A percentile compares a stretch with the other conserved stretches of the same genome.
phyloP scores from a whole-genome alignment of 2,888 invertebrate genomes.

The Brachypalpus laphriformis region DNA sequence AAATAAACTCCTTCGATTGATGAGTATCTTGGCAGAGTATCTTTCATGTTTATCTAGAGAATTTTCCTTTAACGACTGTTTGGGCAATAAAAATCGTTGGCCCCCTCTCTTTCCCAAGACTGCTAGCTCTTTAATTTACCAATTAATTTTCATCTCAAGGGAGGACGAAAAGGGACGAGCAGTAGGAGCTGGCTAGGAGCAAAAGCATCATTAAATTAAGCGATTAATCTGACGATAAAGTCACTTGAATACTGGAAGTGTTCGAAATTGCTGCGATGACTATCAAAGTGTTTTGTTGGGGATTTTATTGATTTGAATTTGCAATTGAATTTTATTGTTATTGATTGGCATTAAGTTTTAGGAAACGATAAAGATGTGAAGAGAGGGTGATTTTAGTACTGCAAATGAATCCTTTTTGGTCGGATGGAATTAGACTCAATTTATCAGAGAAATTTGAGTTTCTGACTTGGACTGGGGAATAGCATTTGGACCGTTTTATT shows the following conservation, averaged over 20 bases:
- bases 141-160: constrained; percentile 67
- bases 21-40: constrained; percentile 50
- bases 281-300: constrained; percentile 58
- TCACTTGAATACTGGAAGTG: constrained; percentile 49
- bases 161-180: background rate
- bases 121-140: constrained; percentile 64
- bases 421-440: constrained; percentile 20
- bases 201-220: constrained; percentile 65
- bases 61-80: constrained; percentile 59
- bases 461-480: background rate
- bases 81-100: constrained; percentile 58
- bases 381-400: constrained; percentile 28
- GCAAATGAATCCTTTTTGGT: constrained; percentile 21
- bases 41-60: constrained; percentile 63
- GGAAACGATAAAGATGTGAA: background rate
- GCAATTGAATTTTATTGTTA: constrained; percentile 73
- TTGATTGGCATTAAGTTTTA: constrained; percentile 59
- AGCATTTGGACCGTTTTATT: background rate
- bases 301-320: constrained; percentile 72
- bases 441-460: constrained; percentile 3
- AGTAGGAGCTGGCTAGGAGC: background rate
- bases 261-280: constrained; percentile 56
- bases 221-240: constrained; percentile 70
- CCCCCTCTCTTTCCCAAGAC: background rate
- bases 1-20: constrained; percentile 61